Conservation (phyloP, 1,140 invertebrate species). For the Orius insidiosus region DNA sequence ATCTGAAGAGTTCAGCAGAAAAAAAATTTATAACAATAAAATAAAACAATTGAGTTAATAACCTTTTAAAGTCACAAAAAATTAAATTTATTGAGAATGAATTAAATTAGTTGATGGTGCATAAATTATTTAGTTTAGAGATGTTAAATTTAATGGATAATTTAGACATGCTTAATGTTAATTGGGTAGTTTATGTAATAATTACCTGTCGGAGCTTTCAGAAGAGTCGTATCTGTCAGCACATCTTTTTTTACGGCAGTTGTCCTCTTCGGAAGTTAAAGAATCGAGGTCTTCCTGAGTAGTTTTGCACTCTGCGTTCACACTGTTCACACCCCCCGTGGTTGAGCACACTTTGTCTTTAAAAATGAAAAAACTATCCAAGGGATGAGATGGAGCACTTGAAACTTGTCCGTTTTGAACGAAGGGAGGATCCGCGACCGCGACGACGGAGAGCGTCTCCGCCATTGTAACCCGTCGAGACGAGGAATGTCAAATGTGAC, state of each 20-base stretch:
- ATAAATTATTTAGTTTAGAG: no score
- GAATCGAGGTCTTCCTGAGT: conserved; percentile 5
- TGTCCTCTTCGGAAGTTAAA: conserved; percentile 16
- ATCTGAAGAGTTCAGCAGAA: no score
- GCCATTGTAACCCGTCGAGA: conserved; percentile 13
- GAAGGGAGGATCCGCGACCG: conserved; percentile 11
- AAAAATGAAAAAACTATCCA: no score
- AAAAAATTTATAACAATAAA: no score
- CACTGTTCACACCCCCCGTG: conserved; percentile 7
- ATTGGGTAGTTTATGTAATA: not conserved
- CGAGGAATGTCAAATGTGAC: conserved; percentile 8
- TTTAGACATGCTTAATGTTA: no score
- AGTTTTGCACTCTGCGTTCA: conserved; percentile 2
- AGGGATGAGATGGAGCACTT: no score
- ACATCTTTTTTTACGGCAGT: conserved; percentile 61
- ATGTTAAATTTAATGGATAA: no score
- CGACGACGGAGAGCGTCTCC: conserved; percentile 10
- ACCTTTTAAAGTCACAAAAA: no score
- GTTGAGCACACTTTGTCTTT: no score
- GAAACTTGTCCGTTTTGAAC: not conserved
- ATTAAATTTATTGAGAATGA: no score
- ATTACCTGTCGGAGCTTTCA: conserved; percentile 75
- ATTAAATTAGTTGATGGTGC: no score
- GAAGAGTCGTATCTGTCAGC: conserved; percentile 75
- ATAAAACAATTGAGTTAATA: no score